Percentiles rank a stretch among this genome's conserved stretches.
Conservation (phyloP, 2,888 invertebrate genomes). For the Altica lythri region DNA sequence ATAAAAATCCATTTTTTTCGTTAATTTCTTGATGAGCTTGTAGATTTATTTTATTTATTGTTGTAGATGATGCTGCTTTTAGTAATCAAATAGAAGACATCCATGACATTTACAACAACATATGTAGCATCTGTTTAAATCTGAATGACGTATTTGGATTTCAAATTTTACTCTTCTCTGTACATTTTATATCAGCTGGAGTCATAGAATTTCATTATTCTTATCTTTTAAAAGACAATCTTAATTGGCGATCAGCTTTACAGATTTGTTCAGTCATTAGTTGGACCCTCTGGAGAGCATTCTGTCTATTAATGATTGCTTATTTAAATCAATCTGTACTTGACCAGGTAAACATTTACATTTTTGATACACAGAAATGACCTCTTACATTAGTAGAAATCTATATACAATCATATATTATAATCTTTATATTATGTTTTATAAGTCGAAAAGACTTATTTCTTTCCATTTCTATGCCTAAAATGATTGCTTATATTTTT, state of each 20-base stretch:
- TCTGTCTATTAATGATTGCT: slow-evolving; percentile 5
- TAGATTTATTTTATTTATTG: not conserved
- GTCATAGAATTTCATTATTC: slow-evolving; percentile 1
- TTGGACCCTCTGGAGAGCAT: slow-evolving; percentile 8
- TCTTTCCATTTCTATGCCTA: no score
- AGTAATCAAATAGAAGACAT: slow-evolving; percentile 5
- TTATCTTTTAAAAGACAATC: not conserved
- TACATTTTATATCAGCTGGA: slow-evolving; percentile 1
- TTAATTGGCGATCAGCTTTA: not conserved
- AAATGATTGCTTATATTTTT: no score
- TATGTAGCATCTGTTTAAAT: slow-evolving; percentile 10
- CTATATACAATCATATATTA: no score
- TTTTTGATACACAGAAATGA: no score
- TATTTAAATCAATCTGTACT: slow-evolving; percentile 6
- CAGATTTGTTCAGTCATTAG: slow-evolving; percentile 1
- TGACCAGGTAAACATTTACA: slow-evolving; percentile 3
- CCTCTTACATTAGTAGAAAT: no score
- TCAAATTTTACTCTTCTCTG: slow-evolving; percentile 7
- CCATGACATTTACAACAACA: slow-evolving; percentile 9
- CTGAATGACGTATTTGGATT: slow-evolving; percentile 12
- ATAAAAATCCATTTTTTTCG: no score
- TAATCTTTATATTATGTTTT: no score
- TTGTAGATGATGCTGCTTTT: slow-evolving; percentile 7
- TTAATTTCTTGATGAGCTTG: no score
- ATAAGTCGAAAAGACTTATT: no score